A percentile compares a stretch with the other conserved stretches of the same genome.
Conservation (phyloP, 2,888 invertebrate species). For the Subacronicta megacephala region DNA sequence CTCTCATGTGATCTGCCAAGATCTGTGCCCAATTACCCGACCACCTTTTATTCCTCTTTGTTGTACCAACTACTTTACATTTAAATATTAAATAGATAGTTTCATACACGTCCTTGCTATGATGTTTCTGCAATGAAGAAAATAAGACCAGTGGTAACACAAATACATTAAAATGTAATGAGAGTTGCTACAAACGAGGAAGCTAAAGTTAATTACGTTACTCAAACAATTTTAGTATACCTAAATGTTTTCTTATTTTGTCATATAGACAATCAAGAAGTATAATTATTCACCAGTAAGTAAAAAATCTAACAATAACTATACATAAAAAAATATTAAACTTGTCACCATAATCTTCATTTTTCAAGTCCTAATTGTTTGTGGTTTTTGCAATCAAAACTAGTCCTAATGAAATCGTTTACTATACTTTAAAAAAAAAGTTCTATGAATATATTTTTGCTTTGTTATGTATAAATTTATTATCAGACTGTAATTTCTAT, state of each 20-base stretch:
- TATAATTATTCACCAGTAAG: background rate
- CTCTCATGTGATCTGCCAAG: background rate
- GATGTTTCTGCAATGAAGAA: conserved; percentile 18
- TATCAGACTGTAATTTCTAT: too few relatives aligned
- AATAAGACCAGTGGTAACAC: conserved; percentile 31
- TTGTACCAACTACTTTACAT: conserved; percentile 26
- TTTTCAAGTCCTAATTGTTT: background rate
- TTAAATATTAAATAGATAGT: too few relatives aligned
- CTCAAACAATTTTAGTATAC: too few relatives aligned
- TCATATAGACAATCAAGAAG: background rate
- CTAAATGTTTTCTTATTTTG: background rate
- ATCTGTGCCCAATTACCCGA: too few relatives aligned
- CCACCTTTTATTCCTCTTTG: conserved; percentile 16
- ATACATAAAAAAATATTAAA: background rate
- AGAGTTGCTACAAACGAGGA: conserved; percentile 51
- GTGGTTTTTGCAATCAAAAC: background rate
- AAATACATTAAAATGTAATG: conserved; percentile 38
- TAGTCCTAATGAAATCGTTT: background rate
- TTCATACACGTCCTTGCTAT: conserved; percentile 16
- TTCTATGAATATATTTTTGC: background rate
- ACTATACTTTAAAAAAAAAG: too few relatives aligned
- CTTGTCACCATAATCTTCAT: background rate
- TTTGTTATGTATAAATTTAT: too few relatives aligned
- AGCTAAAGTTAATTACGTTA: conserved; percentile 51
- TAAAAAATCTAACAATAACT: too few relatives aligned